Evolutionary conservation across 2,113 vertebrate species (phyloP).

Genomic region (Sylvilagus bachmani): DNA sequence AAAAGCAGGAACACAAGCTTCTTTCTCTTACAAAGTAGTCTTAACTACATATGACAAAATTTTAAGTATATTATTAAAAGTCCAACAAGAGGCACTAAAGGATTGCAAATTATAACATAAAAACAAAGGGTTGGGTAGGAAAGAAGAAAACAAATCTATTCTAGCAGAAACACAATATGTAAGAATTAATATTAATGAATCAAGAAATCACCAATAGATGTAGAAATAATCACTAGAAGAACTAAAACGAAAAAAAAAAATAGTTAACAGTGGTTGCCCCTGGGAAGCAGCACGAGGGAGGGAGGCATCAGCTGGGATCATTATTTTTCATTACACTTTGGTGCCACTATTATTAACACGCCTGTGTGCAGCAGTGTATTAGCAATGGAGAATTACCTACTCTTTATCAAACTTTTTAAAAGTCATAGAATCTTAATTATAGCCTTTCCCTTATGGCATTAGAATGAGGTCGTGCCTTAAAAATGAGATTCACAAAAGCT

Average conservation of each 20-base stretch:
- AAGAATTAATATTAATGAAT: slow-evolving; percentile 49
- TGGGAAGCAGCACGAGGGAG: not conserved
- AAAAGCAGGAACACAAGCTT: not conserved
- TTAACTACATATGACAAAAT: not conserved
- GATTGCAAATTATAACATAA: slow-evolving; percentile 3
- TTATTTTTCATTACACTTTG: slow-evolving; percentile 61
- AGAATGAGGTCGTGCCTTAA: slow-evolving; percentile 70
- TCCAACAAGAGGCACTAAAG: not conserved
- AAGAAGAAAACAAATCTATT: not conserved
- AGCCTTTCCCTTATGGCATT: slow-evolving; percentile 42
- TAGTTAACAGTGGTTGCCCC: slow-evolving; percentile 2
- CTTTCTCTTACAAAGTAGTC: not conserved
- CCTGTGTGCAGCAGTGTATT: slow-evolving; percentile 3
- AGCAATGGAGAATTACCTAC: slow-evolving; percentile 60
- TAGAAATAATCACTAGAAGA: slow-evolving; percentile 16
- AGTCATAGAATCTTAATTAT: slow-evolving; percentile 61
- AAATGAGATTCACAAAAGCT: slow-evolving; percentile 47
- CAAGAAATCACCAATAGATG: slow-evolving; percentile 37
- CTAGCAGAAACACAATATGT: not conserved
- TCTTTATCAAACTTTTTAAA: slow-evolving; percentile 43
- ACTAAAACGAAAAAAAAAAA: slow-evolving; percentile 26
- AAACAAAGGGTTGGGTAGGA: not conserved
- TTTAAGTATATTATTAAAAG: not conserved
- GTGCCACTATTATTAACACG: slow-evolving; percentile 54
- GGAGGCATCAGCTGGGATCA: not conserved